These are phyloP conservation scores for Lydus trimaculatus DNA, from an alignment of 2,888 invertebrate genomes.

Conservation along the genomic window DNA sequence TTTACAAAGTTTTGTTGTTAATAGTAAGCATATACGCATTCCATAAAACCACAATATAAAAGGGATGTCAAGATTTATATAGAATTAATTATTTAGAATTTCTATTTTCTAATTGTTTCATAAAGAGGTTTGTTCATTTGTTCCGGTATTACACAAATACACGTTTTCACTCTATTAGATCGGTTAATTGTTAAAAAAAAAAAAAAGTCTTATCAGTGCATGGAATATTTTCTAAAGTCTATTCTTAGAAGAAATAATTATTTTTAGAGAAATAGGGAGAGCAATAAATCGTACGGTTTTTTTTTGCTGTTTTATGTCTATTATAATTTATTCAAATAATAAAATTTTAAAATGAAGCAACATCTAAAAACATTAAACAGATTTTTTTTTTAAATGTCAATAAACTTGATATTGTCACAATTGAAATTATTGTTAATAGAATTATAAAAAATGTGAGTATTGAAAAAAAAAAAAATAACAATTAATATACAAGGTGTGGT, in stretches of 20 bases:
- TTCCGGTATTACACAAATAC: background rate
- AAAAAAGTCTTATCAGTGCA: no score
- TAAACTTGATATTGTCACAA: slow-evolving; percentile 21
- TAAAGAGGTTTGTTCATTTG: background rate
- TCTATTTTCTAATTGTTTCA: background rate
- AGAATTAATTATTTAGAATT: background rate
- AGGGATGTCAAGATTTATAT: background rate
- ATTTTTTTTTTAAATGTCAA: slow-evolving; percentile 20
- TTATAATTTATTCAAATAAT: slow-evolving; percentile 11
- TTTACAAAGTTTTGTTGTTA: background rate
- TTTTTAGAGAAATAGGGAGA: no score
- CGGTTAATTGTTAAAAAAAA: no score
- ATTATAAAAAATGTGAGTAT: background rate
- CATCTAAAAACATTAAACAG: slow-evolving; percentile 2
- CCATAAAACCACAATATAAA: background rate
- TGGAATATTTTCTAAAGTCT: no score
- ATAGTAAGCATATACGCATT: background rate
- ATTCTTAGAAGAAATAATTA: no score
- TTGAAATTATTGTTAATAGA: slow-evolving; percentile 12
- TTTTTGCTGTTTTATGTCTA: background rate
- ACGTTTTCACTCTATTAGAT: no score
- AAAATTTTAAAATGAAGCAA: background rate
- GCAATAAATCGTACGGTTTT: no score
- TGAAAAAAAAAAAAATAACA: background rate
- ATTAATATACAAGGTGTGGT: background rate